Evolutionary conservation across 1,140 invertebrate genomes (phyloP), one percentile per base, ranked within the genome.

Genomic region (Rhopalosiphum maidis): DNA sequence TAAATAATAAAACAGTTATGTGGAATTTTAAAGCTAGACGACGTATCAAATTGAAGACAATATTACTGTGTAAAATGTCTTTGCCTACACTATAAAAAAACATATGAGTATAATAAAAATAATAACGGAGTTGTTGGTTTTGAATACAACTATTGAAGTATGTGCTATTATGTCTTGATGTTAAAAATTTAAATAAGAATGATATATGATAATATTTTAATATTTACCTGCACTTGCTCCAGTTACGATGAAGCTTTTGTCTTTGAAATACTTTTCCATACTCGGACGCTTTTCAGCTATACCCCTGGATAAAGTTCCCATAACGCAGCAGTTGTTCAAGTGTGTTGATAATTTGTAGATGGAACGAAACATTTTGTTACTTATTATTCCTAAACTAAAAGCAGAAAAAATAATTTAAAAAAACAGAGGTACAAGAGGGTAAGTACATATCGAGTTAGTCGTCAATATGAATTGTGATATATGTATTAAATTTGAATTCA

Each of bases 191-290:
- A 60, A 60, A 60, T 9, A 15, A 30, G 25, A 11, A 9, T 30
- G 25, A 60, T 15, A 68, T n/a, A 30, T 60, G 15, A 82, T 82
- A 82, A 35, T 43, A 43, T 25, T 41, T 43, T 85, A 37, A 9
- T 90, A 60, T 41, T 48, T 51, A 88, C 87, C 46, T n/a, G 46
- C 48, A 54, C 87, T 37, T 5, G 86, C 43, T 48, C 43, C 86
- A 15, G 86, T 88, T n/a, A 88, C 86, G 22, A 88, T 35, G 22
- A 88, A 88, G 15, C 46, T n/a, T 21, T 88, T 88, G 86, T 37
- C 86, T 22, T 88, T 88, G 46, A 89, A 89, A 89, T 89, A 89
- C 1, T 89, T 51, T 55, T 89, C 87, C 48, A 54, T 89, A 37
- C 22, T 89, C 21, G 87, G 30, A 35, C 48, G 87, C 35, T 88